Percentiles rank a stretch among this genome's conserved stretches.
Evolutionary conservation across 37 sponge, comb jelly and placozoan species (phyloP).

Genomic region (Lycopodina hypogea): DNA sequence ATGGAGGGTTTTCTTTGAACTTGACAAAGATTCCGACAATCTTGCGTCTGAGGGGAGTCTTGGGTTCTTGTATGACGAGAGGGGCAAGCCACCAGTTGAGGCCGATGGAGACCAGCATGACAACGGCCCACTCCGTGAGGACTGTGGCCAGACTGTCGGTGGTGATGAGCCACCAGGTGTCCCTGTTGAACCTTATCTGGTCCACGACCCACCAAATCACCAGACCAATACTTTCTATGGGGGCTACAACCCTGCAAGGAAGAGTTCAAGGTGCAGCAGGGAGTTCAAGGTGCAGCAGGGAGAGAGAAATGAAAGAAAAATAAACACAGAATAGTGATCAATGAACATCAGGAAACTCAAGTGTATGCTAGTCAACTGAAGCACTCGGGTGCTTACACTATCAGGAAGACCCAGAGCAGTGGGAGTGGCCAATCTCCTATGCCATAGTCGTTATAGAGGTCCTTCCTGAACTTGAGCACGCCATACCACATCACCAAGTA

Average conservation of each 20-base stretch:
- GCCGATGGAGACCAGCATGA: slow-evolving; percentile 32
- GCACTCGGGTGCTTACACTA: slow-evolving; percentile 54
- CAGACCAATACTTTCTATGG: slow-evolving; percentile 63
- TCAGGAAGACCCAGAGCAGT: slow-evolving; percentile 63
- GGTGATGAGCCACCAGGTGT: slow-evolving; percentile 45
- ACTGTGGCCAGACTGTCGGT: slow-evolving; percentile 27
- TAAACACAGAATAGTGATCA: neutral
- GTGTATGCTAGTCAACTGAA: neutral
- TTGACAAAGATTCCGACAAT: slow-evolving; percentile 13
- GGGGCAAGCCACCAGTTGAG: slow-evolving; percentile 79
- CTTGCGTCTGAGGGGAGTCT: slow-evolving; percentile 1
- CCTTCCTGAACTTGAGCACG: slow-evolving; percentile 40
- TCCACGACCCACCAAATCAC: slow-evolving; percentile 75
- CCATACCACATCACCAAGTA: slow-evolving; percentile 63
- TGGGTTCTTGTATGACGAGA: slow-evolving; percentile 17
- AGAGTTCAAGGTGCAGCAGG: neutral
- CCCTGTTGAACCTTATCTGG: slow-evolving; percentile 20
- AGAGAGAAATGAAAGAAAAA: too few species aligned
- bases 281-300: neutral
- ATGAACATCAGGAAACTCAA: neutral
- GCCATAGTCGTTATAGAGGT: slow-evolving; percentile 68
- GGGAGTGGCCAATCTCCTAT: slow-evolving; percentile 81
- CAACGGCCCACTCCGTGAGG: slow-evolving; percentile 62
- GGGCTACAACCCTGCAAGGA: slow-evolving; percentile 42
- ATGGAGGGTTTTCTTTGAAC: neutral